Base-by-base conservation (phyloP, 1,140 invertebrate genomes). In the Cydia strobilella region DNA sequence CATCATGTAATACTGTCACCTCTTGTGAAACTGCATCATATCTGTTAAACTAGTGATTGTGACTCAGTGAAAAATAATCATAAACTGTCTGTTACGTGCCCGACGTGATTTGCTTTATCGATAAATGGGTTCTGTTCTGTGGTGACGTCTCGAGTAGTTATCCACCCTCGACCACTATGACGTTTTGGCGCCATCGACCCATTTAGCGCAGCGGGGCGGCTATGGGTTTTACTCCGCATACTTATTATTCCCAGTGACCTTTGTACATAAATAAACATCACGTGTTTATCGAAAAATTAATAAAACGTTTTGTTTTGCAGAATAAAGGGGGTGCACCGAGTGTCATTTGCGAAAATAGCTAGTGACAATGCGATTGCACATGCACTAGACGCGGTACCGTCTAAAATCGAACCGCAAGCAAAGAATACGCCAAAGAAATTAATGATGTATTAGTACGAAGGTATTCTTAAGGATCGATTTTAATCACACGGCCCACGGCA, bases 101-200 rank as follows among this genome's bases (percentile, higher is more conserved):
- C 73, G 69, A 69, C 66, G 59, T 71, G 39, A 77, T 74, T 65
- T 71, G 79, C 75, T 83, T 78, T 84, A 80, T 84, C 80, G 74
- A 78, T 77, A 74, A 74, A 75, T 79, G n/a, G n/a, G 27, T n/a
- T 69, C 6, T 15, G 27, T n/a, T 69, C 6, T 15, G 65, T 12
- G 12, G 65, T 42, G 65, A 69, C 65, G 65, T 69, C 1, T 27
- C 27, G 63, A 69, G 31, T 39, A 39, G 27, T 35, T 4, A 80
- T 80, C 76, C 77, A 84, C 87, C 85, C 80, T 89, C 79, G 74
- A 27, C 80, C 77, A 75, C 78, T 78, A 77, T 91, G 90, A 91
- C 89, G 90, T 91, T 90, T 92, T 92, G 89, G 89, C 90, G 90
- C 90, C 90, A 92, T 92, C 90, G 90, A 91, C 90, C 90, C 90